Percentiles rank a stretch among this genome's conserved stretches.
Evolutionary conservation across 1,140 invertebrate genomes (phyloP).

Genomic region (Dendrolimus kikuchii): DNA sequence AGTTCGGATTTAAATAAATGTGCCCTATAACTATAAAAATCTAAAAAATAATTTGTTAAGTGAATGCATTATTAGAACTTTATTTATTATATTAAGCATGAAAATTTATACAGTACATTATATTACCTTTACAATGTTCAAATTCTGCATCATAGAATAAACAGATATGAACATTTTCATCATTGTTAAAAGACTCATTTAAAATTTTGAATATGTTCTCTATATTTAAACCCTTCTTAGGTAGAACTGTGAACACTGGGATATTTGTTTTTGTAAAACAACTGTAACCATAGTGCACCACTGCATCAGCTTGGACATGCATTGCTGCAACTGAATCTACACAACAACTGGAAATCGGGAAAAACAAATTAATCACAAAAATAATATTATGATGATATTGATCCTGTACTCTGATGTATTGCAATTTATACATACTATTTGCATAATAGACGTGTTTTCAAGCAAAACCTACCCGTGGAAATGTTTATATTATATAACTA

Average conservation of each 20-base stretch:
- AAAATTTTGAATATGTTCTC: constrained; percentile 38
- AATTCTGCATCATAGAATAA: constrained; percentile 84
- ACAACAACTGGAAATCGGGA: constrained; percentile 82
- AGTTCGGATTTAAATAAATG: too few relatives aligned
- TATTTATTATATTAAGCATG: too few relatives aligned
- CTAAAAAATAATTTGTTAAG: too few relatives aligned
- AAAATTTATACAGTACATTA: background rate
- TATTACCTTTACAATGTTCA: constrained; percentile 76
- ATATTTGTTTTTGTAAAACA: constrained; percentile 86
- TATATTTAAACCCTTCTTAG: constrained; percentile 74
- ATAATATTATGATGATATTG: too few relatives aligned
- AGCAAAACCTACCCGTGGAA: too few relatives aligned
- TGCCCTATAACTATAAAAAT: too few relatives aligned
- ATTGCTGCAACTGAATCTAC: constrained; percentile 93
- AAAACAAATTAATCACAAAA: too few relatives aligned
- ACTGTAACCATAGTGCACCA: constrained; percentile 93
- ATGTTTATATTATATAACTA: too few relatives aligned
- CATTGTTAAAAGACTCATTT: constrained; percentile 26
- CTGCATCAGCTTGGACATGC: constrained; percentile 86
- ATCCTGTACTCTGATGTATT: background rate
- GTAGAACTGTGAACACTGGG: constrained; percentile 82
- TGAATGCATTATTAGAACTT: too few relatives aligned
- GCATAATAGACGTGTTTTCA: too few relatives aligned
- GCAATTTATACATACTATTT: background rate
- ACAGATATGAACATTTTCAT: constrained; percentile 69